Evolutionary conservation across 2,888 invertebrate genomes (phyloP).

Genomic region (Leptinotarsa haldemani): DNA sequence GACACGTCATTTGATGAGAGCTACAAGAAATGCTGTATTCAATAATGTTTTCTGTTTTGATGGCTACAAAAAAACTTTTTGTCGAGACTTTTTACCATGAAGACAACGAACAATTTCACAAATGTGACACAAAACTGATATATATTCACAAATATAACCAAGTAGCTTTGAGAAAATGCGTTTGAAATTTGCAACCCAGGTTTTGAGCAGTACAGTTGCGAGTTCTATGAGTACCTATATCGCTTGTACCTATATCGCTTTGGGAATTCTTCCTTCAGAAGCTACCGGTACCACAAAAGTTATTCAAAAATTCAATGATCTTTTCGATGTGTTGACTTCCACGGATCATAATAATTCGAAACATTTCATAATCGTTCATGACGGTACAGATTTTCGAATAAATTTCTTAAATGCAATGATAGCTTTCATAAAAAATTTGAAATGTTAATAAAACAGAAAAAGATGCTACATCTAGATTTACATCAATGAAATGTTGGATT

Average conservation of each 20-base stretch:
- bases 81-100: conserved; percentile 11
- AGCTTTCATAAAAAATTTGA: not conserved
- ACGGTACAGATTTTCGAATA: too few species aligned
- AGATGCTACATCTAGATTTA: not conserved
- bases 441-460: not conserved
- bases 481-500: conserved; percentile 7
- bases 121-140: not conserved
- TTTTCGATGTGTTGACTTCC: conserved; percentile 1
- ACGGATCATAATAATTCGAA: too few species aligned
- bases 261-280: not conserved
- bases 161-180: conserved; percentile 7
- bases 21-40: conserved; percentile 5
- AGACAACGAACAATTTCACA: not conserved
- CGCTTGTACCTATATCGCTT: too few species aligned
- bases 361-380: too few species aligned
- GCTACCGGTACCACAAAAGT: not conserved
- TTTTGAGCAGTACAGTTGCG: conserved; percentile 4
- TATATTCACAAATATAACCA: not conserved
- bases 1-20: conserved; percentile 18
- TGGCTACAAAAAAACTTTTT: conserved; percentile 4
- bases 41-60: conserved; percentile 21
- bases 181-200: conserved; percentile 1
- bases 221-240: conserved; percentile 10
- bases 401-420: too few species aligned
- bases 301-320: not conserved